These are phyloP conservation scores for Pachycephala philippinensis DNA, from an alignment of 2,113 vertebrate genomes.

Conservation along the genomic window DNA sequence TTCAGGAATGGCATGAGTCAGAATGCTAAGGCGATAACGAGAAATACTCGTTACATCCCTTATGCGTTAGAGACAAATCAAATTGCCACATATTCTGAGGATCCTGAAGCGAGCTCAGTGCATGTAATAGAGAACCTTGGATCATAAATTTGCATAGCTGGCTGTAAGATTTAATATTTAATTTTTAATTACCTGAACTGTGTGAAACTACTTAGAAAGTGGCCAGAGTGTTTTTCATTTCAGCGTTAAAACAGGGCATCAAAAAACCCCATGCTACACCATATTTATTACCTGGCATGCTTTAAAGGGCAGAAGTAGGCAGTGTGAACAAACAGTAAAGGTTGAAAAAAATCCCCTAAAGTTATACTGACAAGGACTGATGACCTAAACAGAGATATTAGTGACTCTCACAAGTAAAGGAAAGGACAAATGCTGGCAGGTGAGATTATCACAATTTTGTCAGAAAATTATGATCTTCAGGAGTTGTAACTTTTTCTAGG, in stretches of 20 bases:
- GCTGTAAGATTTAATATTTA: neutral
- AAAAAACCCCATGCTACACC: neutral
- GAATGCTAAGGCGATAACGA: neutral
- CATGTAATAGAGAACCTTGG: neutral
- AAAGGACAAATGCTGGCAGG: neutral
- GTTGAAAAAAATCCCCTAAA: neutral
- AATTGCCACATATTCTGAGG: neutral
- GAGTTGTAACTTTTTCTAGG: neutral
- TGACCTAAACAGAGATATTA: neutral
- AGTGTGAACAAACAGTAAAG: neutral
- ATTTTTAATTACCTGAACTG: neutral
- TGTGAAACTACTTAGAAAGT: neutral
- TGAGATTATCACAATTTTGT: neutral
- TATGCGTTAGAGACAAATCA: neutral
- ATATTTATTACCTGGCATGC: neutral
- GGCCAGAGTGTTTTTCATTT: neutral
- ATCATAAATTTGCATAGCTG: neutral
- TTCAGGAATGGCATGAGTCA: neutral
- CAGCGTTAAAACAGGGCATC: neutral
- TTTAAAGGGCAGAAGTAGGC: neutral
- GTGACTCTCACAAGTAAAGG: neutral
- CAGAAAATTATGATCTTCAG: neutral
- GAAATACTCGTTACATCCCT: neutral
- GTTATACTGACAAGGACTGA: neutral
- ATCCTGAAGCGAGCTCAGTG: neutral